Evolutionary conservation across 2,888 invertebrate species (phyloP), one percentile per base, ranked within the genome.

Genomic region (Campoletis raptor): DNA sequence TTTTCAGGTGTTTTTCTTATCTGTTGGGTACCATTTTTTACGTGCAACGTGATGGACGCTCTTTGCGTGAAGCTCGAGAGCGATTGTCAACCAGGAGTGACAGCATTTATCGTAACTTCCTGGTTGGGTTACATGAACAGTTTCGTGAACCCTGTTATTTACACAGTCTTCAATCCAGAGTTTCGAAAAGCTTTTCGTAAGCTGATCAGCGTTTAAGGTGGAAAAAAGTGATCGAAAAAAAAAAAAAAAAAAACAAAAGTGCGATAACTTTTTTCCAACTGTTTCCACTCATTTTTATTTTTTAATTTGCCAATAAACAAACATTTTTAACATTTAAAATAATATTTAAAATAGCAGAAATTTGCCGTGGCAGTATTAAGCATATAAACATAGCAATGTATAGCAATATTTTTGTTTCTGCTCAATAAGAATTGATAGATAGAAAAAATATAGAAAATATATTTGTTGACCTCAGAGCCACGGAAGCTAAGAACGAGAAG

Each of bases 11-110:
- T 99, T 3, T 99, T 99, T 95, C 96, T 99, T 64, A 96, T 99
- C 93, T 99, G 99, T 95, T 99, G 99, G 99, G 97, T 99, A 87
- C 99, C 99, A 54, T 99, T 99, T 96, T 99, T 99, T 96, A 98
- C 98, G 2, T 98, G 99, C 95, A 99, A 99, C 95, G 98, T 99
- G 89, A 96, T 99, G 95, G 99, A 99, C 94, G 99, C 99, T 12
- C 97, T 99, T 94, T 99, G 99, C 95, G 97, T 97, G 91, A 98
- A 98, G 94, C 95, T 98, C 91, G 96, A 96, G 76, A 95, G 96
- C 90, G 96, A 96, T 88, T 98, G 97, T 94, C 97, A 97, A 88
- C 98, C 98, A 0, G 97, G 98, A 37, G 96, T 99, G 90, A 97
- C 97, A 36, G 97, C 97, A 74, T 99, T 99, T 95, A 97, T 99